A percentile compares a stretch with the other conserved stretches of the same genome.
These are phyloP conservation scores for Paramuricea clavata DNA, from an alignment of 92 coral and sea anemone species.

Conservation along the genomic window DNA sequence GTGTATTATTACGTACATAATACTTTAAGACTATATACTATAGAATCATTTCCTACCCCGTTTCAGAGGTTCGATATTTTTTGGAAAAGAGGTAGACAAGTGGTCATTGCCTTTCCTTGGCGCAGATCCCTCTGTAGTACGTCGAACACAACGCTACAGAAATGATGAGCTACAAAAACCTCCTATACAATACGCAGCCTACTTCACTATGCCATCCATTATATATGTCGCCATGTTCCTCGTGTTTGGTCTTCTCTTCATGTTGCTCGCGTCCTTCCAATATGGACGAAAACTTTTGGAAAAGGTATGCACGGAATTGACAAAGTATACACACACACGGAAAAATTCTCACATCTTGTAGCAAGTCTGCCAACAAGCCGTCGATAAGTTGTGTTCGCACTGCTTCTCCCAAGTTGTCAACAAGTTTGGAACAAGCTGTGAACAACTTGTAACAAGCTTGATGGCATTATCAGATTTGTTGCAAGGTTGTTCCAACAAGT, in stretches of 20 bases:
- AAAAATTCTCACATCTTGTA: no score
- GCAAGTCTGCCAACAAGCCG: no score
- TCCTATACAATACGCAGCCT: constrained; percentile 92
- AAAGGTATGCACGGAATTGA: constrained; percentile 60
- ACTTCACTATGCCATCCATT: constrained; percentile 72
- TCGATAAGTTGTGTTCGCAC: no score
- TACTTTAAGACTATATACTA: no score
- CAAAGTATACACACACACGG: no score
- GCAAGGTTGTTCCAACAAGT: no score
- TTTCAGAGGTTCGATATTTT: constrained; percentile 76
- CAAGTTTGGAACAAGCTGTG: no score
- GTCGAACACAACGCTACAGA: constrained; percentile 86
- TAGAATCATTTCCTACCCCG: neutral
- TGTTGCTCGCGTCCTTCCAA: constrained; percentile 81
- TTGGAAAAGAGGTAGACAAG: constrained; percentile 78
- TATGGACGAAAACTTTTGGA: constrained; percentile 84
- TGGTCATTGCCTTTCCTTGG: constrained; percentile 98
- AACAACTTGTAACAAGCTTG: no score
- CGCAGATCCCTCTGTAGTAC: constrained; percentile 92
- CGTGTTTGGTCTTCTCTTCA: constrained; percentile 88
- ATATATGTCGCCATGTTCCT: constrained; percentile 70
- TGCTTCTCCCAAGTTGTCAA: no score
- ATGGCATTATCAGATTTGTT: no score
- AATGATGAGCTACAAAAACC: constrained; percentile 71
- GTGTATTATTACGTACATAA: no score